These are phyloP conservation scores for Colostygia pectinataria DNA, from an alignment of 2,888 invertebrate species.

Conservation along the genomic window DNA sequence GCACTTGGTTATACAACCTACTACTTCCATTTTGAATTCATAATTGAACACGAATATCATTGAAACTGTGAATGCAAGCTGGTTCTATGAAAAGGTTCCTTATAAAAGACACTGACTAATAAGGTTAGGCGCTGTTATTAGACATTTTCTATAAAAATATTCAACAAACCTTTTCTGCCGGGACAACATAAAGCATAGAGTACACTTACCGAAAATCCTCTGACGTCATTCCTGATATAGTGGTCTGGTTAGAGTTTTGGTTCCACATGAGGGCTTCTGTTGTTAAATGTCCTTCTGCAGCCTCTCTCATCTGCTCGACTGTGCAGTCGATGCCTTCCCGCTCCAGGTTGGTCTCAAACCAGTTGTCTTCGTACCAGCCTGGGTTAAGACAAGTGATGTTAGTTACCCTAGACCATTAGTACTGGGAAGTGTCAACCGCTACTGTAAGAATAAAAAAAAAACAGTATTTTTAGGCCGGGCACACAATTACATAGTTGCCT, in stretches of 20 bases:
- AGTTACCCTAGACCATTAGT: too few relatives aligned
- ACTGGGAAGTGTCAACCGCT: too few relatives aligned
- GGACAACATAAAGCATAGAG: too few relatives aligned
- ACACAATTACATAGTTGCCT: too few relatives aligned
- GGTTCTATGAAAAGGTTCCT: neutral
- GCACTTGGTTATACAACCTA: conserved; percentile 14
- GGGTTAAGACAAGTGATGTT: conserved; percentile 21
- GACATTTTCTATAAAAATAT: too few relatives aligned
- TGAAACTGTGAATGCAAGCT: conserved; percentile 2
- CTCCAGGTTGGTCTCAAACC: conserved; percentile 95
- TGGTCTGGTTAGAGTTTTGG: conserved; percentile 94
- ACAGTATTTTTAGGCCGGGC: too few relatives aligned
- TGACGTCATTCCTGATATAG: conserved; percentile 97
- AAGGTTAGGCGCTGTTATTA: too few relatives aligned
- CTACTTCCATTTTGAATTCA: conserved; percentile 13
- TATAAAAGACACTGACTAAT: too few relatives aligned
- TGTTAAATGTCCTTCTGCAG: conserved; percentile 98
- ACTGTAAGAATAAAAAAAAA: too few relatives aligned
- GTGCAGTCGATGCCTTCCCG: conserved; percentile 96
- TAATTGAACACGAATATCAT: conserved; percentile 12
- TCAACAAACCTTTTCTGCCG: too few relatives aligned
- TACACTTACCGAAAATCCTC: conserved; percentile 88
- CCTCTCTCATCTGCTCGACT: conserved; percentile 94
- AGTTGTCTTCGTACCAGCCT: conserved; percentile 99
- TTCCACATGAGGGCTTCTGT: conserved; percentile 99